A percentile compares a stretch with the other conserved stretches of the same genome.
Conservation (phyloP, 2,888 invertebrate genomes). For the Matsumyia berberina region DNA sequence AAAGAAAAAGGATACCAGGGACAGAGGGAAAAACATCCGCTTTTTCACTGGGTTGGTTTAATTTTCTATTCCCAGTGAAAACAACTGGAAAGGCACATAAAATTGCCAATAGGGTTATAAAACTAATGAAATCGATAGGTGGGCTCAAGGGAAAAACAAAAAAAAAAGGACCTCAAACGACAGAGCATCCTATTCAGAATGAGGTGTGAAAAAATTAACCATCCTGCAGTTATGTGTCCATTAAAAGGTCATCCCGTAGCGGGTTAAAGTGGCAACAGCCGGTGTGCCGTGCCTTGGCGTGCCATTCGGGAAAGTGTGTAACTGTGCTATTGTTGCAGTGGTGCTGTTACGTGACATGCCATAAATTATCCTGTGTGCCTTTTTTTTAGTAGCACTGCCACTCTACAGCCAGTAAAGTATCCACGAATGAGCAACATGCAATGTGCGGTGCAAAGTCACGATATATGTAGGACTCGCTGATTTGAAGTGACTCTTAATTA, state of each 20-base stretch:
- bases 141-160: slow-evolving; percentile 38
- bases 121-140: slow-evolving; percentile 73
- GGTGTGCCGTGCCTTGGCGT: slow-evolving; percentile 32
- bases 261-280: slow-evolving; percentile 58
- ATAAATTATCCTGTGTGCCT: slow-evolving; percentile 64
- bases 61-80: slow-evolving; percentile 46
- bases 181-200: slow-evolving; percentile 23
- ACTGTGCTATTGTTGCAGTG: slow-evolving; percentile 69
- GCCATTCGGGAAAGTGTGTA: slow-evolving; percentile 47
- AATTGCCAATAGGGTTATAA: slow-evolving; percentile 70
- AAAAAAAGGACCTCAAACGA: slow-evolving; percentile 19
- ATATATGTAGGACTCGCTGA: slow-evolving; percentile 35
- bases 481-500: slow-evolving; percentile 53
- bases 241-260: slow-evolving; percentile 69
- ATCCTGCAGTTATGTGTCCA: slow-evolving; percentile 59
- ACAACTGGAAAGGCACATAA: slow-evolving; percentile 54
- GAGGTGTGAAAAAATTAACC: slow-evolving; percentile 69
- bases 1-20: slow-evolving; percentile 13
- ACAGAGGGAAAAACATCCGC: slow-evolving; percentile 20
- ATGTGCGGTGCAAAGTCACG: slow-evolving; percentile 38
- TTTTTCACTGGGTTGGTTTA: slow-evolving; percentile 36
- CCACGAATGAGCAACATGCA: slow-evolving; percentile 48
- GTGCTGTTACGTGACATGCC: slow-evolving; percentile 67
- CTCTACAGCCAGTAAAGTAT: slow-evolving; percentile 11
- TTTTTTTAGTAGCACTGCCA: slow-evolving; percentile 38